These are phyloP conservation scores for Electrona antarctica DNA, from an alignment of 2,113 vertebrate genomes.

Conservation along the genomic window DNA sequence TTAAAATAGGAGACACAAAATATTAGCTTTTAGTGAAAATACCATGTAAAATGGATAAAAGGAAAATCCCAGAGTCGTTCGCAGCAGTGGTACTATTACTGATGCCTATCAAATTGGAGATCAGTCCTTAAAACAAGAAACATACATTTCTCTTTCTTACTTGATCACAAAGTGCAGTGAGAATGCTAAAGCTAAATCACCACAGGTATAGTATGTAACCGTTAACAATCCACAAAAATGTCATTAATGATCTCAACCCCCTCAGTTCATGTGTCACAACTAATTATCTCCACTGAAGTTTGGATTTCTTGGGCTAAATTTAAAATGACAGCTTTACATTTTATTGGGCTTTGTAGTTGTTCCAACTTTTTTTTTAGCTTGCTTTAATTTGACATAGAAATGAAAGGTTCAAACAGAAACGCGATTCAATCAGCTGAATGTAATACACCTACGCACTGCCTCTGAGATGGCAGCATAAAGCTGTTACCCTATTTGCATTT, in stretches of 20 bases:
- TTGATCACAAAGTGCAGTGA: too few species aligned
- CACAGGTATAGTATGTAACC: too few species aligned
- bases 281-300: conserved; percentile 7
- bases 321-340: conserved; percentile 44
- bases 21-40: too few species aligned
- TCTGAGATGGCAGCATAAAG: conserved; percentile 28
- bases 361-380: conserved; percentile 41
- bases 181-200: too few species aligned
- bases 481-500: conserved; percentile 30
- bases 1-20: too few species aligned
- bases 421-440: conserved; percentile 34
- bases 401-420: conserved; percentile 19
- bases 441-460: conserved; percentile 15
- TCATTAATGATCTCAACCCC: neutral
- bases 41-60: too few species aligned
- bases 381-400: conserved; percentile 45
- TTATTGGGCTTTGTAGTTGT: conserved; percentile 34
- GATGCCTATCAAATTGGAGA: too few species aligned
- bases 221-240: neutral
- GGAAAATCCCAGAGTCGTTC: too few species aligned
- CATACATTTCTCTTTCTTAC: too few species aligned
- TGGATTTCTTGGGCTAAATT: conserved; percentile 38
- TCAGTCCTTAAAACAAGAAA: too few species aligned
- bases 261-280: neutral
- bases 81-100: too few species aligned